Conservation (phyloP, 2,888 invertebrate species). For the Macropis europaea region DNA sequence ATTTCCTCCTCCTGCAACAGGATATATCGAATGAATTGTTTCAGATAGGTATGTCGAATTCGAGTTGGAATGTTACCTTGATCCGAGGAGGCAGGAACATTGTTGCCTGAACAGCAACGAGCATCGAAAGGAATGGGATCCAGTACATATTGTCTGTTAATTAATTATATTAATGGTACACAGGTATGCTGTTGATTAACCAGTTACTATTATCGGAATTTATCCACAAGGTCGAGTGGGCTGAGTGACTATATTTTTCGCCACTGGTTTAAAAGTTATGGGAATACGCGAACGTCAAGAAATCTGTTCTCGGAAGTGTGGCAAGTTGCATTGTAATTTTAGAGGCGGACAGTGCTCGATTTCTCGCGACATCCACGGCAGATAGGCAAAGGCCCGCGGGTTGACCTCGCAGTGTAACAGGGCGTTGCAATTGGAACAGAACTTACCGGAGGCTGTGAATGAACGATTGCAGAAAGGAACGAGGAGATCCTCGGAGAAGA, state of each 20-base stretch:
- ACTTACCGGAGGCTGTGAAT: slow-evolving; percentile 17
- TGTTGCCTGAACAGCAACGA: slow-evolving; percentile 61
- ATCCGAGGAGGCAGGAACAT: slow-evolving; percentile 63
- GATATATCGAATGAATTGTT: neutral
- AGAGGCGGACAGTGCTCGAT: too few species aligned
- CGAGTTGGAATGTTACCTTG: slow-evolving; percentile 62
- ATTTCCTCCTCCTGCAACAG: slow-evolving; percentile 82
- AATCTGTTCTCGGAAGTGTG: too few species aligned
- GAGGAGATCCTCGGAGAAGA: slow-evolving; percentile 8
- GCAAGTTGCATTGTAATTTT: too few species aligned
- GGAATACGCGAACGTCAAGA: too few species aligned
- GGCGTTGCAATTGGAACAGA: neutral
- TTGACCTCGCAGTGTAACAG: neutral
- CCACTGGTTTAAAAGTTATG: too few species aligned
- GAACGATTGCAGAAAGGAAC: neutral
- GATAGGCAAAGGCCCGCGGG: too few species aligned
- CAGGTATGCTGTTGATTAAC: too few species aligned
- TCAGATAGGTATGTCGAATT: neutral
- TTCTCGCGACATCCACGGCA: too few species aligned
- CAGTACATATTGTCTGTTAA: slow-evolving; percentile 59
- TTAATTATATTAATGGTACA: too few species aligned
- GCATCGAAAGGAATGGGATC: slow-evolving; percentile 55
- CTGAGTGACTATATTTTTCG: too few species aligned
- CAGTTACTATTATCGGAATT: too few species aligned
- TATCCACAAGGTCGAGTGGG: too few species aligned